Base-by-base conservation (phyloP, 2,797 vertebrate genomes). In the Phrynocephalus vlangalii region DNA sequence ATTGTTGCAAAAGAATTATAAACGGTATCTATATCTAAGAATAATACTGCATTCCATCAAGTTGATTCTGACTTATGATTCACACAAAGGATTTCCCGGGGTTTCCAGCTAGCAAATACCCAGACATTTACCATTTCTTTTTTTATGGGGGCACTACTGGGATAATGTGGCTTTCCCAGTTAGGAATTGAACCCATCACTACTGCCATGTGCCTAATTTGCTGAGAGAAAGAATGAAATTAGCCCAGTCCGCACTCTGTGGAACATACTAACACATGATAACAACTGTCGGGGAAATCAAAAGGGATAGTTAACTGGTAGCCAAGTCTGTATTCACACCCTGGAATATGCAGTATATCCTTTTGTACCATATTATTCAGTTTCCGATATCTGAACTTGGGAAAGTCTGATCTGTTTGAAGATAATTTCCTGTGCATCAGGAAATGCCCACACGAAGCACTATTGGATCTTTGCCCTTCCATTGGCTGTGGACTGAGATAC, bases 1-100 rank as follows among this genome's bases (percentile, higher is more conserved):
- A 9, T 6, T 66, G 8, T 93, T 90, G 87, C 67, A 66, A 48
- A 91, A 92, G 89, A 50, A 1, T 2, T 86, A 83, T 86, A 88
- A 28, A 1, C 11, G 86, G 84, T 56, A 82, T 89, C n/a, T 79
- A 50, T 63, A 24, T 77, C 50, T 89, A 30, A 67, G 22, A 56
- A 56, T 56, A 56, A 56, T 56, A 56, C 13, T 56, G 13, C 52
- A 56, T 56, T 9, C 52, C 52, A 56, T 56, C 52, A 56, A 56
- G 52, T 56, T 13, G 13, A 56, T 11, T 56, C 52, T 56, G 52
- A 56, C 11, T 56, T 56, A 56, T 56, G 13, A 56, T 11, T 56
- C 52, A 56, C 52, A 56, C 52, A 56, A 6, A 56, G 52, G 52
- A 13, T 56, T 56, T 56, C 15, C 52, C 11, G 13, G 52, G 13